A percentile compares a stretch with the other conserved stretches of the same genome.
Conservation (phyloP, 2,113 vertebrate species). For the Isurus oxyrinchus region DNA sequence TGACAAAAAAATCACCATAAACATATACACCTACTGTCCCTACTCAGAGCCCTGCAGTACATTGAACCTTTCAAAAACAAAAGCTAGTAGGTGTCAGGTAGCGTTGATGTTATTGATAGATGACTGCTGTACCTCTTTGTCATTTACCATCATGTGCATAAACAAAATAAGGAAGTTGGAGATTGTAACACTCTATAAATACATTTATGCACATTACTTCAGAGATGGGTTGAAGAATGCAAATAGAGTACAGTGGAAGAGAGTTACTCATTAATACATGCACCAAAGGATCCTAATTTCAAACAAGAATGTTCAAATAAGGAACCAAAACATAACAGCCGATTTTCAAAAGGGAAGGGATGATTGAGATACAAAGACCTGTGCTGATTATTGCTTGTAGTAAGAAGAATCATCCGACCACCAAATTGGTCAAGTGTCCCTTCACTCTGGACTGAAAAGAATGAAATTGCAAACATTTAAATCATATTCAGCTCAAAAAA, state of each 20-base stretch:
- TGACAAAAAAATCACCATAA: neutral
- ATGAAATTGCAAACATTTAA: slow-evolving; percentile 21
- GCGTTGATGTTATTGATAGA: neutral
- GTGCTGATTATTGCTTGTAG: slow-evolving; percentile 34
- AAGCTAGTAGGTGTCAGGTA: neutral
- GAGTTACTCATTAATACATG: neutral
- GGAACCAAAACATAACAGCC: slow-evolving; percentile 31
- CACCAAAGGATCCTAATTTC: neutral
- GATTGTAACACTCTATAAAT: neutral
- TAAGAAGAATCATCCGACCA: slow-evolving; percentile 5
- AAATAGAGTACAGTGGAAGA: neutral
- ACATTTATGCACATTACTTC: neutral
- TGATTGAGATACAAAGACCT: slow-evolving; percentile 38
- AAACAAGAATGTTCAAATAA: neutral
- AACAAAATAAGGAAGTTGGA: neutral
- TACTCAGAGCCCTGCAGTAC: neutral
- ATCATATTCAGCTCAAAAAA: neutral
- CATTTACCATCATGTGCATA: neutral
- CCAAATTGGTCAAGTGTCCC: neutral
- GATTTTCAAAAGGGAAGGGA: slow-evolving; percentile 42
- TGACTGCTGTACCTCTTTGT: neutral
- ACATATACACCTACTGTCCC: neutral
- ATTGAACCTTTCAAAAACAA: neutral
- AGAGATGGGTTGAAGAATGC: neutral
- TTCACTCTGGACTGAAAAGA: neutral